Evolutionary conservation across 1,140 invertebrate species (phyloP).

Genomic region (Trichoplusia ni): DNA sequence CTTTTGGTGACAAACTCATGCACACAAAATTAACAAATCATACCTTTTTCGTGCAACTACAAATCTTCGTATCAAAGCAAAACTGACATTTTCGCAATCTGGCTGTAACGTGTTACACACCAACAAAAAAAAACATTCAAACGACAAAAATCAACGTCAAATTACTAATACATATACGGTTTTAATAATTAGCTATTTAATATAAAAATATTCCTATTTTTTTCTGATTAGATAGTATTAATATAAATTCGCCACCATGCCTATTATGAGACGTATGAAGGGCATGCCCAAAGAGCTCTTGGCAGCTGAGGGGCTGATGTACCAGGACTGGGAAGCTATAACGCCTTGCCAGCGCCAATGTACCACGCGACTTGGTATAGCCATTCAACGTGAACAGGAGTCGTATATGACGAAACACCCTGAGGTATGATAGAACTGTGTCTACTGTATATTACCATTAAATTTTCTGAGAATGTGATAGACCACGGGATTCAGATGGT

Average conservation of each 20-base stretch:
- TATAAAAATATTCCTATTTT: background rate
- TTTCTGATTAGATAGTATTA: background rate
- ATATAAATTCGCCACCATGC: conserved; percentile 37
- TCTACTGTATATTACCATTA: too few relatives aligned
- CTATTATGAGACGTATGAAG: conserved; percentile 53
- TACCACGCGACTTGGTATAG: conserved; percentile 46
- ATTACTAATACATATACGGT: background rate
- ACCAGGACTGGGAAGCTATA: conserved; percentile 48
- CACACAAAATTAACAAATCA: too few relatives aligned
- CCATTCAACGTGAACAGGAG: conserved; percentile 62
- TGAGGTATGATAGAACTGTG: conserved; percentile 48
- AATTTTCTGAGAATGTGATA: too few relatives aligned
- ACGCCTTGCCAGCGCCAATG: conserved; percentile 55
- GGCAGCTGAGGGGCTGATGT: conserved; percentile 51
- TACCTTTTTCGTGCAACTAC: too few relatives aligned
- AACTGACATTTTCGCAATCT: too few relatives aligned
- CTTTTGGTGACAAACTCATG: too few relatives aligned
- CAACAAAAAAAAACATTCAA: background rate
- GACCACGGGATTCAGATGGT: too few relatives aligned
- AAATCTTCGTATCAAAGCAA: too few relatives aligned
- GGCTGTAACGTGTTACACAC: too few relatives aligned
- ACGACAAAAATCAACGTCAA: background rate
- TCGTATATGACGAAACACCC: conserved; percentile 59
- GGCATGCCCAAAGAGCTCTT: conserved; percentile 44
- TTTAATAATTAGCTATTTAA: background rate